Base-by-base conservation (phyloP, 2,113 vertebrate genomes). In the Callaeas wilsoni region DNA sequence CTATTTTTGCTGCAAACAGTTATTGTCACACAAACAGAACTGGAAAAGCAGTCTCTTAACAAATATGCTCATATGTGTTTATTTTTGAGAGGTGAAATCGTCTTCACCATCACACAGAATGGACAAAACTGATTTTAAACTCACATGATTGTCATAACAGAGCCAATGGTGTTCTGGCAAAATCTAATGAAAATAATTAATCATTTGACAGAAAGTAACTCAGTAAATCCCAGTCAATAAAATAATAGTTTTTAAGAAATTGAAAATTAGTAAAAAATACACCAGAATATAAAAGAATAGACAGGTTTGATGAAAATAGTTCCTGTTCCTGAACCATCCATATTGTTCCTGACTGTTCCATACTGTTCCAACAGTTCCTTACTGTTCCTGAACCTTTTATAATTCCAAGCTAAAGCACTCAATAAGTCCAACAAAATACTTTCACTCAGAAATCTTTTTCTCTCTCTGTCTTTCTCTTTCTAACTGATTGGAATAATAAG, bases 81-180 rank as follows among this genome's bases (percentile, higher is more conserved):
- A 18, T 32, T 93, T 80, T 59, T 69, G 37, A 62, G 57, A 60
- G 8, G 7, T 64, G n/a, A 56, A 84, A 47, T 35, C 4, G 4
- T 82, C 23, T 73, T 79, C 55, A 15, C 13, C 33, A 39, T 52
- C 19, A 41, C 49, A 37, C 6, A 59, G 27, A 84, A 69, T 9
- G 16, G 27, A 82, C 22, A 50, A 69, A 70, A 52, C 6, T 32
- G 9, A 37, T 59, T 90, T 80, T 37, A 63, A 52, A 75, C 27
- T 44, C 32, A 44, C 4, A 12, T 0, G 0, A 0, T 56, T 89
- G 21, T 57, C 6, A 16, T 44, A 44, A 80, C 23, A 78, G 8
- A 56, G 5, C 4, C 89, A 87, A 68, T 17, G 13, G 2, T 74
- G 11, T 73, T 81, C 41, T 52, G n/a, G n/a, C 0, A 10, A 70